A percentile compares a stretch with the other conserved stretches of the same genome.
phyloP scores from a whole-genome alignment of 2,888 invertebrate genomes.

The Amblyjoppa fuscipennis region DNA sequence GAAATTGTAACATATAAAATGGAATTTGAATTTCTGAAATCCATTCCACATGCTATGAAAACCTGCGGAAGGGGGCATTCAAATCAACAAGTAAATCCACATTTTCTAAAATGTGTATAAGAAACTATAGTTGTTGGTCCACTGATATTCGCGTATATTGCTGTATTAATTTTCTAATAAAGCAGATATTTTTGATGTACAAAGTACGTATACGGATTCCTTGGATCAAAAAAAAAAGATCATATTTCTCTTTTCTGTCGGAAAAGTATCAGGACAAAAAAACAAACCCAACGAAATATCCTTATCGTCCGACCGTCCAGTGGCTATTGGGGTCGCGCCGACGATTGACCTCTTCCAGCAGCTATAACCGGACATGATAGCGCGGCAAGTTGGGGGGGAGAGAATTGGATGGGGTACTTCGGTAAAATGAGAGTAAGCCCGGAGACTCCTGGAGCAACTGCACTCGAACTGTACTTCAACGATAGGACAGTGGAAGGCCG shows the following conservation, averaged over 20 bases:
- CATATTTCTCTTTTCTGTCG: neutral
- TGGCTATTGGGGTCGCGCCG: neutral
- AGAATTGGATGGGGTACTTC: constrained; percentile 10
- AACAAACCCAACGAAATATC: neutral
- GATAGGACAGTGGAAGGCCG: constrained; percentile 30
- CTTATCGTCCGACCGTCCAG: neutral
- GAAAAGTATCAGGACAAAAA: neutral
- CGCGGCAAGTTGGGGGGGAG: neutral
- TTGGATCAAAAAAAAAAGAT: neutral
- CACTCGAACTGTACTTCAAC: constrained; percentile 52
- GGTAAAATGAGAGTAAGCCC: constrained; percentile 47
- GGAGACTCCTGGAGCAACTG: constrained; percentile 47
- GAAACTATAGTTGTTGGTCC: too few relatives aligned
- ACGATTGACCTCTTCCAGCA: neutral
- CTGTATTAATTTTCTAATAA: neutral
- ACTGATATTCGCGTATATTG: neutral
- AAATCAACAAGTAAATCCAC: too few relatives aligned
- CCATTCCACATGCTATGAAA: too few relatives aligned
- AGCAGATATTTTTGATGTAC: neutral
- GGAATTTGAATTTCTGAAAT: too few relatives aligned
- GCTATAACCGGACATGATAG: neutral
- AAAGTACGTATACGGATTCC: neutral
- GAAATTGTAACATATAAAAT: too few relatives aligned
- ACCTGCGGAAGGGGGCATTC: too few relatives aligned
- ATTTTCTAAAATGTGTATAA: too few relatives aligned